Evolutionary conservation across 92 coral and sea anemone species (phyloP).

Genomic region (Chrysogorgia sp.): DNA sequence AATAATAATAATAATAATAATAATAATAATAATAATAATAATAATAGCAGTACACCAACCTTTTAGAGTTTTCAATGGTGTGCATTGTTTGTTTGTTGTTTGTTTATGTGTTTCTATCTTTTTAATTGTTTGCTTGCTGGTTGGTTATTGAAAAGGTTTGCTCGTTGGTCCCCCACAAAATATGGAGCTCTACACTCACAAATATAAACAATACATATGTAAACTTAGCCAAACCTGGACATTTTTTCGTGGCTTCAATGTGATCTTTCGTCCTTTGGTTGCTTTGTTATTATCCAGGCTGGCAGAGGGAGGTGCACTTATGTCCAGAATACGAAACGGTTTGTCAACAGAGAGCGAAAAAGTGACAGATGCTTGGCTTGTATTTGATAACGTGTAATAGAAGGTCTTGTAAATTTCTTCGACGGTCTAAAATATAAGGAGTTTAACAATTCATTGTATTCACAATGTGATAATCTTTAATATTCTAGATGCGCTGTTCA

Average conservation of each 20-base stretch:
- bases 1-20: no score
- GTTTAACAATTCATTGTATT: not conserved
- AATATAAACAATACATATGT: not conserved
- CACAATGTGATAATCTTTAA: no score
- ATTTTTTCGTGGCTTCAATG: conserved; percentile 82
- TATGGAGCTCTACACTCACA: not conserved
- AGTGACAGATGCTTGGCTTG: conserved; percentile 88
- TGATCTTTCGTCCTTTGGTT: conserved; percentile 51
- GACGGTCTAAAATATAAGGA: conserved; percentile 3
- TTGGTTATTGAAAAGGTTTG: not conserved
- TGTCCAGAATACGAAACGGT: conserved; percentile 72
- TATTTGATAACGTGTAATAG: conserved; percentile 57
- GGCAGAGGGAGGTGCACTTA: conserved; percentile 85
- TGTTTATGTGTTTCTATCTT: no score
- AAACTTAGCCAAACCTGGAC: conserved; percentile 74
- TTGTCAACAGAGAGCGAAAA: conserved; percentile 59
- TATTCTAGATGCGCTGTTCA: no score
- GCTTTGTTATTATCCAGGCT: conserved; percentile 6
- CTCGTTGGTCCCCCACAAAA: not conserved
- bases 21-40: no score
- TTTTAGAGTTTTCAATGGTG: no score
- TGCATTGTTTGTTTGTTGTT: not conserved
- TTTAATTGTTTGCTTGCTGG: not conserved
- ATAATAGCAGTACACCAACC: no score
- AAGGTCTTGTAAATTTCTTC: conserved; percentile 23